Evolutionary conservation across 2,797 vertebrate genomes (phyloP), one percentile per base, ranked within the genome.

Genomic region (Momotus momota): DNA sequence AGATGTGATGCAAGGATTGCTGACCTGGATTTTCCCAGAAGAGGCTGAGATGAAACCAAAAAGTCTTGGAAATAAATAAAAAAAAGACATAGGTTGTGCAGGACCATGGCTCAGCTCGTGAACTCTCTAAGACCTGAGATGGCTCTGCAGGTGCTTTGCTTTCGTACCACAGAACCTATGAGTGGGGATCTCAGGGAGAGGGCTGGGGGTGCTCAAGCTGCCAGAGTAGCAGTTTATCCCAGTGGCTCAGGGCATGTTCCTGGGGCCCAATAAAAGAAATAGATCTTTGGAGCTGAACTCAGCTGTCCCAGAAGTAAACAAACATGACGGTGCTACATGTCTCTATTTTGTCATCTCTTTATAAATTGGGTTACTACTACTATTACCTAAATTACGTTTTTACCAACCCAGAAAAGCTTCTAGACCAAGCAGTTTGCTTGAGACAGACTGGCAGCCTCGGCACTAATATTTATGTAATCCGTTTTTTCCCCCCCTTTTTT

Each of bases 141-240:
- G 64, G 10, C 15, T 81, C 31, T 66, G 64, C 27, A 48, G 25
- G 14, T 80, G 12, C 46, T 83, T 85, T 3, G 1, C 19, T 18
- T 81, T 93, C 29, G 14, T 57, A 6, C n/a, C 0, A 2, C 7
- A 67, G 66, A 94, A 6, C n/a, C 45, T 2, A 2, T 5, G 0
- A 64, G 6, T 4, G 8, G 25, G 58, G 26, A 8, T 70, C 14
- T 35, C 19, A 5, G 29, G 15, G 13, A 45, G 27, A 33, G 27
- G n/a, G 6, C 74, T 81, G 11, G 49, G 48, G 10, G 1, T 66
- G 22, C 2, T 0, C 21, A 54, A 46, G 26, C 55, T 80, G 43
- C 60, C 46, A 46, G 62, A 65, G 46, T 1, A 5, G 8, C 66
- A 75, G 8, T 3, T 16, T 31, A 29, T 70, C n/a, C 26, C n/a